phyloP scores from a whole-genome alignment of 2,888 invertebrate genomes.

The Sussaba pulchella region DNA sequence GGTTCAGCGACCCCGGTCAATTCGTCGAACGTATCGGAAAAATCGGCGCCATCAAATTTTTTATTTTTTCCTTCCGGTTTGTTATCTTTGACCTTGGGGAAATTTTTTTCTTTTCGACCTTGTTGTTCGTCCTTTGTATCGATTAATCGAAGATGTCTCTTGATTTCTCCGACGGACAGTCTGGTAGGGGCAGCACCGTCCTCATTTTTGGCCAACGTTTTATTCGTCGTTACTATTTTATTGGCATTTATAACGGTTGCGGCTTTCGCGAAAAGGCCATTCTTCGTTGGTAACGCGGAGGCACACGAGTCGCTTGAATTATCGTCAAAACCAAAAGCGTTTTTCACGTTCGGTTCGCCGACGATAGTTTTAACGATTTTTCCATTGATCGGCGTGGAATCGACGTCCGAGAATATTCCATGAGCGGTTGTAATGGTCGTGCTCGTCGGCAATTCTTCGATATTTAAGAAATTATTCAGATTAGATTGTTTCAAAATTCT shows the following conservation, averaged over 20 bases:
- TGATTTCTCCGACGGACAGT: constrained; percentile 69
- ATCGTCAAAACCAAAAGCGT: constrained; percentile 79
- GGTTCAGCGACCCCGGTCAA: constrained; percentile 41
- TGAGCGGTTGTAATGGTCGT: constrained; percentile 73
- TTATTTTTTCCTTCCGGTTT: constrained; percentile 1
- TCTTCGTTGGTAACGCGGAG: constrained; percentile 25
- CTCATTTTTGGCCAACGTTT: not conserved
- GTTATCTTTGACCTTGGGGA: no score
- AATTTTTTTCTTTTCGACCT: no score
- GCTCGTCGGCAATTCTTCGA: constrained; percentile 75
- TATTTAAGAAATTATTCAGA: constrained; percentile 77
- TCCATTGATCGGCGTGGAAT: constrained; percentile 69
- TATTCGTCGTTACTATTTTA: constrained; percentile 4
- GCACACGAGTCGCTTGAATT: no score
- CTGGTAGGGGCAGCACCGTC: constrained; percentile 55
- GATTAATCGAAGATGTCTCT: constrained; percentile 63
- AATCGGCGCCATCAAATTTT: constrained; percentile 66
- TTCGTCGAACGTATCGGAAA: constrained; percentile 78
- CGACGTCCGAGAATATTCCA: constrained; percentile 76
- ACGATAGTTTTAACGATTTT: constrained; percentile 57
- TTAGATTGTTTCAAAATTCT: constrained; percentile 75
- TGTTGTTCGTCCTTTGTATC: constrained; percentile 6
- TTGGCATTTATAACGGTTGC: not conserved
- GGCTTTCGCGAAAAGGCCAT: not conserved
- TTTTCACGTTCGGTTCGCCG: constrained; percentile 67